Evolutionary conservation across 2,888 invertebrate genomes (phyloP), one percentile per base, ranked within the genome.

Genomic region (Digitonthophagus gazella): DNA sequence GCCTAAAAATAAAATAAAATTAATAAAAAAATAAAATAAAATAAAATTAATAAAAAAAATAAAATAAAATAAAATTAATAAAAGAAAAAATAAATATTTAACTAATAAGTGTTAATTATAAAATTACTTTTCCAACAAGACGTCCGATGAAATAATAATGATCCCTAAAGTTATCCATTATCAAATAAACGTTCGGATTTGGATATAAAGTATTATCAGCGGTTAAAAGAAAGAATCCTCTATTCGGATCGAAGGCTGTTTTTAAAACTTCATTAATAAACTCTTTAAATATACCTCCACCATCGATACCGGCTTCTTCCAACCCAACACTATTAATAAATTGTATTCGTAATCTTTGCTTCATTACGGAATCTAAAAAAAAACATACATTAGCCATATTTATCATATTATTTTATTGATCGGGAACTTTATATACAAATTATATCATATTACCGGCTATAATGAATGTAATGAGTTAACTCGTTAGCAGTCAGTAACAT

Each of bases 241-340:
- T 86, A 81, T 97, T 97, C 0, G 98, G 97, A 85, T 98, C 97
- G 80, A 98, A 98, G 0, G 95, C 94, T 0, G 97, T 95, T 86
- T 95, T 96, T 20, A 98, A 86, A 6, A 98, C 85, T 82, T 98
- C 97, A 0, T 93, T 93, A 2, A 98, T 85, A 81, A 98, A 98
- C 82, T 99, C 99, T 63, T 98, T 87, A 80, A 97, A 97, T 11
- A 99, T 88, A 0, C 98, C 98, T 1, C 98, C 98, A 1, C 98
- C 98, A 81, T 99, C 99, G 1, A 98, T 94, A 0, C 98, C 99
- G 0, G 96, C 96, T 82, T 99, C 98, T 76, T 96, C 94, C 11
- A 96, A 85, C 0, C 98, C 98, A 0, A 93, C 92, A 69, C 90
- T 90, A 78, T 97, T 98, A 58, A 96, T 90, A 74, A 98, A 86